Percentiles rank a stretch among this genome's conserved stretches.
Evolutionary conservation across 2,797 vertebrate species (phyloP).

Genomic region (Pangasius djambal): DNA sequence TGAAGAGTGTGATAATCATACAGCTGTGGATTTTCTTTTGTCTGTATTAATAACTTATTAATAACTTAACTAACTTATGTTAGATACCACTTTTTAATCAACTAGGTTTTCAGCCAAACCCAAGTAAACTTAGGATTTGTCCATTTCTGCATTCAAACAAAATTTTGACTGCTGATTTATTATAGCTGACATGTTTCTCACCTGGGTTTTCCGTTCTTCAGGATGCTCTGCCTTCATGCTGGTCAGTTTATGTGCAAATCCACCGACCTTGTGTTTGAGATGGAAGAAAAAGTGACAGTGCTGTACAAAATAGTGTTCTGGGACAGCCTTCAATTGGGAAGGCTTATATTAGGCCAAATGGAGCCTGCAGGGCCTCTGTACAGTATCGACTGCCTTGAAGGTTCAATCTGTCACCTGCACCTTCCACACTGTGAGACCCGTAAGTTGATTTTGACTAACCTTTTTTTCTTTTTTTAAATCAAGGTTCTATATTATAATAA

Average conservation of each 20-base stretch:
- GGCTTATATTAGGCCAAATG: neutral
- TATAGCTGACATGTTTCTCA: neutral
- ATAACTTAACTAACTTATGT: no score
- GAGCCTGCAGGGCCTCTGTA: neutral
- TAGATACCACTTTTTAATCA: no score
- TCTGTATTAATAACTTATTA: no score
- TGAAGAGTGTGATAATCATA: no score
- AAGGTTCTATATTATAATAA: no score
- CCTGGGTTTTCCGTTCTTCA: neutral
- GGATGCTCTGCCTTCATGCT: slow-evolving; percentile 29
- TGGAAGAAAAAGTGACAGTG: slow-evolving; percentile 45
- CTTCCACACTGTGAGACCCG: neutral
- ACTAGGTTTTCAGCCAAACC: no score
- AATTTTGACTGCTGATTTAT: neutral
- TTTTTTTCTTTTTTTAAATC: no score
- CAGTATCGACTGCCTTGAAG: neutral
- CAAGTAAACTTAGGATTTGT: no score
- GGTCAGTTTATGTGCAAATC: slow-evolving; percentile 56
- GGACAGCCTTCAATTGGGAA: slow-evolving; percentile 54
- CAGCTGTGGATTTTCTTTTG: no score
- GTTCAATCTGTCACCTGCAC: neutral
- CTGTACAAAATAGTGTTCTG: slow-evolving; percentile 54
- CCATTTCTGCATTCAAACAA: no score
- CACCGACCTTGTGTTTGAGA: slow-evolving; percentile 57
- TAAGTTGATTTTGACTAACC: neutral